These are phyloP conservation scores for Eumacrocentrus americanus DNA, from an alignment of 2,888 invertebrate genomes.

Conservation along the genomic window DNA sequence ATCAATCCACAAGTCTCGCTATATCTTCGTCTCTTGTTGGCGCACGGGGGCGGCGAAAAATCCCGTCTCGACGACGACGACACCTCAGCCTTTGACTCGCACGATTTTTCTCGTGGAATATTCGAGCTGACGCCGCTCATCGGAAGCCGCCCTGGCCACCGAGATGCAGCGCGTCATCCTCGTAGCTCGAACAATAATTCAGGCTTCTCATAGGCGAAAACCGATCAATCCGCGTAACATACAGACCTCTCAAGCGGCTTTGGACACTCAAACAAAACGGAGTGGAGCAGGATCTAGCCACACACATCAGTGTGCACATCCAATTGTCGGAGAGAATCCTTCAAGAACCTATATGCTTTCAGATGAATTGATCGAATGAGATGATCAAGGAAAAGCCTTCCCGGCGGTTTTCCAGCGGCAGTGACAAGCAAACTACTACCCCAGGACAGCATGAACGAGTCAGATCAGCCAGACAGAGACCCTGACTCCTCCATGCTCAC, in stretches of 20 bases:
- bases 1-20: conserved; percentile 8
- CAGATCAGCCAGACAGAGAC: no score
- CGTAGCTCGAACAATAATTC: background rate
- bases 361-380: background rate
- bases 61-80: conserved; percentile 10
- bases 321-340: background rate
- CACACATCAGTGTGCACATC: background rate
- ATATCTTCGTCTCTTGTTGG: conserved; percentile 26
- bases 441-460: background rate
- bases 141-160: conserved; percentile 16
- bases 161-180: conserved; percentile 21
- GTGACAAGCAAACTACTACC: background rate
- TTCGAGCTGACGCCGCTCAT: conserved; percentile 32
- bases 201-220: background rate
- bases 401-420: background rate
- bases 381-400: no score
- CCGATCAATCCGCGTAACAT: background rate
- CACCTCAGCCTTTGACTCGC: conserved; percentile 15
- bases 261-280: background rate
- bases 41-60: conserved; percentile 17
- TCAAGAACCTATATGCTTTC: no score
- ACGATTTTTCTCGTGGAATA: background rate
- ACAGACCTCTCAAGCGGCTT: background rate
- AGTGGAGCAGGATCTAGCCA: background rate
- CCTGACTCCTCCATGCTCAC: no score